These are phyloP conservation scores for Corythoichthys haematopterus DNA, from an alignment of 2,113 vertebrate species.

Conservation along the genomic window DNA sequence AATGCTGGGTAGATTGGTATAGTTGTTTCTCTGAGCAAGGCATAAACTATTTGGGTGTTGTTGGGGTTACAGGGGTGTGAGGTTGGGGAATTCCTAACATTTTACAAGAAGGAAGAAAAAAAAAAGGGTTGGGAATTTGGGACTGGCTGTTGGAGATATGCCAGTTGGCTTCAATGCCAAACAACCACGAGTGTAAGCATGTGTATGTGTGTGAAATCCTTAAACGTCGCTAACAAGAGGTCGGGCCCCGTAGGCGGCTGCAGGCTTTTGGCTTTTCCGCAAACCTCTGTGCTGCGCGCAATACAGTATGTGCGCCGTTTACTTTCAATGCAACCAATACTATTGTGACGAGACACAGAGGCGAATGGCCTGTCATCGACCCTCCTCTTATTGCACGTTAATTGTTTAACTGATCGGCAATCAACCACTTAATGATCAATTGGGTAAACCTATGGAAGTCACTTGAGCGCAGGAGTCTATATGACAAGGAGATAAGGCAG, in stretches of 20 bases:
- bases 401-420: slow-evolving; percentile 74
- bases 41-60: too few species aligned
- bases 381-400: slow-evolving; percentile 68
- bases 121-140: neutral
- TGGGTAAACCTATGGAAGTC: slow-evolving; percentile 69
- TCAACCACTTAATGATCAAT: slow-evolving; percentile 75
- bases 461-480: slow-evolving; percentile 46
- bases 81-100: too few species aligned
- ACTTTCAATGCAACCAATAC: slow-evolving; percentile 5
- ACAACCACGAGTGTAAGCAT: neutral
- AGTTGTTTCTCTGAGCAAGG: too few species aligned
- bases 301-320: neutral
- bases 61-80: too few species aligned
- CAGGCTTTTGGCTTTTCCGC: neutral
- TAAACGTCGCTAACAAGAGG: slow-evolving; percentile 10
- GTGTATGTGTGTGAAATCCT: slow-evolving; percentile 6
- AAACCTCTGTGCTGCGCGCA: neutral
- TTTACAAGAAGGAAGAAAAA: neutral
- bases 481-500: slow-evolving; percentile 46
- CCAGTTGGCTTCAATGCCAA: neutral
- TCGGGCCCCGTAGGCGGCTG: slow-evolving; percentile 3
- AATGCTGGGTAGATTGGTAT: too few species aligned
- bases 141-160: neutral
- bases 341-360: neutral
- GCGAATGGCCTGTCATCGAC: neutral